phyloP scores from a whole-genome alignment of 2,888 invertebrate genomes.

The Tetheella fluctuosa region DNA sequence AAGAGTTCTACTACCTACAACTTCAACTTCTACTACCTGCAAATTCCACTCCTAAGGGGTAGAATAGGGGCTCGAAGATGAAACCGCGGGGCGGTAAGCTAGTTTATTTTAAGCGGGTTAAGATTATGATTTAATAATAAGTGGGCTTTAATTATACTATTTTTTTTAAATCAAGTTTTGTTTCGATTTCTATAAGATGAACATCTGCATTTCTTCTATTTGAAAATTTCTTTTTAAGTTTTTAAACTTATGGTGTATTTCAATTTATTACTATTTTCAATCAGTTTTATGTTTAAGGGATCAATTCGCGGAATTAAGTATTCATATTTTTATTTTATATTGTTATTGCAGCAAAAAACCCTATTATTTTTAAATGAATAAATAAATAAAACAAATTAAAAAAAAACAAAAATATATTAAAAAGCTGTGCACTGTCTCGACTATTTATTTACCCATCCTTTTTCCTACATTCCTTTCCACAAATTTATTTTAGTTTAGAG shows the following conservation, averaged over 20 bases:
- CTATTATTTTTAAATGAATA: conserved; percentile 25
- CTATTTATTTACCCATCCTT: conserved; percentile 59
- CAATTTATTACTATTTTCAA: conserved; percentile 19
- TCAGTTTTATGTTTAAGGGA: conserved; percentile 18
- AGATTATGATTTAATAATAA: neutral
- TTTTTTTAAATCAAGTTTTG: neutral
- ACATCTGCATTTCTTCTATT: conserved; percentile 43
- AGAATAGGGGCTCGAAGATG: too few species aligned
- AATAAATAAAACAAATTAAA: conserved; percentile 27
- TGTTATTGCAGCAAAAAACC: conserved; percentile 19
- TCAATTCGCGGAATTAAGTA: conserved; percentile 13
- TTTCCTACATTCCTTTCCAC: conserved; percentile 39
- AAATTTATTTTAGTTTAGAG: conserved; percentile 18
- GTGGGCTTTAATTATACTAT: neutral
- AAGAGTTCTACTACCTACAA: too few species aligned
- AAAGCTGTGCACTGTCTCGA: conserved; percentile 43
- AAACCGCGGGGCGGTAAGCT: too few species aligned
- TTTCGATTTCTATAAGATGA: conserved; percentile 12
- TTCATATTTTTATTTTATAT: conserved; percentile 16
- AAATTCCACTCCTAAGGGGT: too few species aligned
- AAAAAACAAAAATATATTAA: conserved; percentile 40
- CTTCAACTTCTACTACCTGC: too few species aligned
- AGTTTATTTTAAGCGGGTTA: neutral
- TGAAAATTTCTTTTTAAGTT: conserved; percentile 44
- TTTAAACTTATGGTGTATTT: conserved; percentile 63